Percentiles rank a stretch among this genome's conserved stretches.
phyloP scores from a whole-genome alignment of 2,888 invertebrate genomes.

The Coremacera marginata region DNA sequence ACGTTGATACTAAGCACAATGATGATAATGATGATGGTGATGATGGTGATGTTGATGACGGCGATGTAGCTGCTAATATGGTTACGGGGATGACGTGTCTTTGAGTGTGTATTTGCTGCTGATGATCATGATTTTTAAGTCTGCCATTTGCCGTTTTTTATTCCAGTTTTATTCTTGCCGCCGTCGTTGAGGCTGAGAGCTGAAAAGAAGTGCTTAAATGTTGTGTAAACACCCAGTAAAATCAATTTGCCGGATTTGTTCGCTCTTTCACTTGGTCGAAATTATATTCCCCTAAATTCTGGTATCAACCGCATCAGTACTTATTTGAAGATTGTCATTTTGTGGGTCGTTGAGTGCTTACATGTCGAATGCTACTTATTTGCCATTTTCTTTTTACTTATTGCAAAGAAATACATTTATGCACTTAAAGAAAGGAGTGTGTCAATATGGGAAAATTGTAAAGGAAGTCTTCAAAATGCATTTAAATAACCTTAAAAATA shows the following conservation, averaged over 20 bases:
- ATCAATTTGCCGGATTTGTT: constrained; percentile 63
- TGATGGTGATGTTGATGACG: neutral
- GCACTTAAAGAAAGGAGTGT: neutral
- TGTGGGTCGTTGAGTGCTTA: constrained; percentile 50
- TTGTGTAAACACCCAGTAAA: constrained; percentile 66
- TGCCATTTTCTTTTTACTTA: neutral
- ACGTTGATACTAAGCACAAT: neutral
- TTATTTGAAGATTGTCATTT: constrained; percentile 42
- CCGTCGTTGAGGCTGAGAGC: constrained; percentile 47
- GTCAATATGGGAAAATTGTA: too few species aligned
- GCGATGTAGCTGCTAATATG: neutral
- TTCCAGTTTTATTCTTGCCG: constrained; percentile 62
- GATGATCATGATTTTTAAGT: constrained; percentile 47
- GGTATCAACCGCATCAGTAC: neutral
- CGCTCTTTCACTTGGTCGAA: constrained; percentile 12
- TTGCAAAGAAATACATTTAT: neutral
- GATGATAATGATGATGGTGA: neutral
- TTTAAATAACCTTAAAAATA: too few species aligned
- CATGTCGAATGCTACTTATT: constrained; percentile 45
- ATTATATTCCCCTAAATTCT: neutral
- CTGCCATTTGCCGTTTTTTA: constrained; percentile 63
- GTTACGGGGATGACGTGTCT: neutral
- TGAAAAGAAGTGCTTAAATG: constrained; percentile 58
- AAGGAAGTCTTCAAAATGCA: too few species aligned
- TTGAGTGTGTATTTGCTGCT: neutral